Evolutionary conservation across 2,888 invertebrate genomes (phyloP), one percentile per base, ranked within the genome.

Genomic region (Bimastos eiseni): DNA sequence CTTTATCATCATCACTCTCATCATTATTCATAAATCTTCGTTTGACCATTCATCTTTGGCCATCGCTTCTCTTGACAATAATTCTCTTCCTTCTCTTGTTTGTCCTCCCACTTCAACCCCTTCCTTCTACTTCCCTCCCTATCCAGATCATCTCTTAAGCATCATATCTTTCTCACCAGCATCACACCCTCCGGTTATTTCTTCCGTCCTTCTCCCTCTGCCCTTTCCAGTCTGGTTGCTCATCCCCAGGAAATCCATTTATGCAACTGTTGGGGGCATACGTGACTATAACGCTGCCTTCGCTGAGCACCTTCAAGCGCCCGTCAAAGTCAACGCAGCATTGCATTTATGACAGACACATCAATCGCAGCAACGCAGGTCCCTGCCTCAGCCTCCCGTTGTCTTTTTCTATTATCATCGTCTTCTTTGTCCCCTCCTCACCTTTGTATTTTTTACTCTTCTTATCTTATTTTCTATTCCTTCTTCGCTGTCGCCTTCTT

Each of bases 261-360:
- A 2, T 55, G 55, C 55, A n/a, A 70, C 70, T n/a, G 70, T 70
- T 70, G 8, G 8, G 70, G 70, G 30, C 70, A 70, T n/a, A 30
- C 70, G 70, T 70, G 30, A n/a, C 13, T 49, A n/a, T n/a, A 70
- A n/a, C 70, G n/a, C 30, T 70, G 70, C 70, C n/a, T n/a, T 70
- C n/a, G 30, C n/a, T 1, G 70, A 70, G 8, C 70, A 70, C 30
- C 70, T n/a, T 8, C 30, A 30, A 70, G 70, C 70, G 30, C 11
- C 11, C 30, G n/a, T 86, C 86, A 36, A 36, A 86, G 21, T 86
- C 86, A 86, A 86, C 86, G 36, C 24, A 86, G 86, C 86, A 86
- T 86, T 8, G 86, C 86, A 86, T 86, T 36, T 70, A 70, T 70
- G n/a, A 70, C 70, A 70, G 8, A 36, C 6, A 33, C 86, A 86